These are phyloP conservation scores for Trematocara caparti DNA, from an alignment of 2,797 vertebrate species.

Conservation along the genomic window DNA sequence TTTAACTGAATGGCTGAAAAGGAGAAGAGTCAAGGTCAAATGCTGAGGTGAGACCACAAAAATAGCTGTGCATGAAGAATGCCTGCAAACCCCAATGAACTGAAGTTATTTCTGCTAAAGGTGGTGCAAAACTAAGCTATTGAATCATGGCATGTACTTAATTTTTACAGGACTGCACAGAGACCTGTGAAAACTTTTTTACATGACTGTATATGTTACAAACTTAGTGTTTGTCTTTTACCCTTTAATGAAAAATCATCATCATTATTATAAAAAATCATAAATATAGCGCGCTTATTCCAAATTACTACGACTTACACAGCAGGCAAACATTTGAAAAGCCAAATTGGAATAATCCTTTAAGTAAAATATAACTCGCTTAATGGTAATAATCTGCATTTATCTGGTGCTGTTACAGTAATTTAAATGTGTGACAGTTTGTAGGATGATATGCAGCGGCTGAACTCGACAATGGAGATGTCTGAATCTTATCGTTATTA, in stretches of 20 bases:
- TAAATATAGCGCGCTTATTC: not conserved
- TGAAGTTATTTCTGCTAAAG: not conserved
- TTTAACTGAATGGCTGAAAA: not conserved
- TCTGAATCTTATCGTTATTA: conserved; percentile 21
- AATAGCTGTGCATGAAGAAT: not conserved
- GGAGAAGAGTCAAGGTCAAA: not conserved
- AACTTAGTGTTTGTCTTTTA: not conserved
- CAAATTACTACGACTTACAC: not conserved
- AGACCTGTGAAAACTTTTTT: not conserved
- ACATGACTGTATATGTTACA: not conserved
- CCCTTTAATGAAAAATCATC: not conserved
- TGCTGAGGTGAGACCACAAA: not conserved
- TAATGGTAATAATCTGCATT: not conserved
- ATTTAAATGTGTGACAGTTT: conserved; percentile 17
- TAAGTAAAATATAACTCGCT: not conserved
- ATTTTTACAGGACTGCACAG: not conserved
- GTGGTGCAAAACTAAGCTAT: not conserved
- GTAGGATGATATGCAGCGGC: not conserved
- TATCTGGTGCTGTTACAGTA: not conserved
- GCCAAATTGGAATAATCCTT: not conserved
- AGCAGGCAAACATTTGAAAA: not conserved
- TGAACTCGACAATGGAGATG: not conserved
- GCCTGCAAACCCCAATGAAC: not conserved
- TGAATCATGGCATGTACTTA: not conserved
- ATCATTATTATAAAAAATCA: not conserved